Evolutionary conservation across 2,113 vertebrate species (phyloP).

Genomic region (Gallinago jamesoni): DNA sequence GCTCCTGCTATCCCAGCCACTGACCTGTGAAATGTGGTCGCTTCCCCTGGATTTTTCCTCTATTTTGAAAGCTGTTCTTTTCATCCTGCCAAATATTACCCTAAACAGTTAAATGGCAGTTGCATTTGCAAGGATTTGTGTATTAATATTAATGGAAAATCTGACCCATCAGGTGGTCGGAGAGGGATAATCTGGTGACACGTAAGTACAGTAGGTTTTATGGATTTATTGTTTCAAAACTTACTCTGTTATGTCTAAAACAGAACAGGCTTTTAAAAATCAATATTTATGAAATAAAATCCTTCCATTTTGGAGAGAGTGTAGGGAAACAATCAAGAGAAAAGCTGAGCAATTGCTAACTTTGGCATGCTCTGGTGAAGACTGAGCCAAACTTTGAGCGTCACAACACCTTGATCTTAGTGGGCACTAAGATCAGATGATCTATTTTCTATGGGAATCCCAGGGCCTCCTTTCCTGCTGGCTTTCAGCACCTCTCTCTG

Average conservation of each 20-base stretch:
- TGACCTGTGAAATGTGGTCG: constrained; percentile 62
- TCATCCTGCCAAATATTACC: background rate
- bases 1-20: constrained; percentile 26
- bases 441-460: background rate
- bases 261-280: background rate
- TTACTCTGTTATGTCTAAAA: background rate
- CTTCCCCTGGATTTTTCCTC: constrained; percentile 1
- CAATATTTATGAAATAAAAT: background rate
- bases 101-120: constrained; percentile 26
- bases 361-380: background rate
- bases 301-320: background rate
- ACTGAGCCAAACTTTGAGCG: background rate
- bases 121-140: background rate
- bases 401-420: background rate
- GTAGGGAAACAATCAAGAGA: background rate
- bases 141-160: constrained; percentile 31
- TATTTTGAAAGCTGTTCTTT: constrained; percentile 57
- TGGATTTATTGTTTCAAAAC: background rate
- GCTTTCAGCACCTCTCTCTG: background rate
- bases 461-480: background rate
- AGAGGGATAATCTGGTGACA: background rate
- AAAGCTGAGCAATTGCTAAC: background rate
- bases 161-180: rapidly evolving
- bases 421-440: background rate
- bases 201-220: background rate